A percentile compares a stretch with the other conserved stretches of the same genome.
Evolutionary conservation across 2,113 vertebrate species (phyloP).

Genomic region (Dendropsophus ebraccatus): DNA sequence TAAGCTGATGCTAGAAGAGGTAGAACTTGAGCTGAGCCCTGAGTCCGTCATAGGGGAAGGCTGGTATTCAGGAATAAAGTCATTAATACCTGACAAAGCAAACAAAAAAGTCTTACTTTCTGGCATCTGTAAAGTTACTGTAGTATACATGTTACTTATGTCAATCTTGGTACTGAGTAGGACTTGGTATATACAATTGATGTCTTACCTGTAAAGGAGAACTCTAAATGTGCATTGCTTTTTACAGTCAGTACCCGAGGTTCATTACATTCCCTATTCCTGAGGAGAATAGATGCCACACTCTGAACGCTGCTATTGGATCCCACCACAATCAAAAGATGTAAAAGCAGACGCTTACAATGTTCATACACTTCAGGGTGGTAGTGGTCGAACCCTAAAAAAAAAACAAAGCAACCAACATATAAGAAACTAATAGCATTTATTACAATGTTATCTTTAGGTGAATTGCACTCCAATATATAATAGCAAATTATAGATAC

Average conservation of each 20-base stretch:
- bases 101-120: background rate
- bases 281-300: conserved; percentile 90
- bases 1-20: conserved; percentile 96
- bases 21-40: conserved; percentile 97
- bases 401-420: background rate
- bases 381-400: conserved; percentile 94
- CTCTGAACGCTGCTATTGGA: conserved; percentile 87
- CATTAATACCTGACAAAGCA: conserved; percentile 81
- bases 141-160: background rate
- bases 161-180: background rate
- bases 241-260: conserved; percentile 92
- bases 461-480: no score
- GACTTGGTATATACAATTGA: no score
- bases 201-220: conserved; percentile 87
- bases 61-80: conserved; percentile 91
- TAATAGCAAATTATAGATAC: no score
- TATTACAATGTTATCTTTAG: background rate
- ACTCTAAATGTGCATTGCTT: conserved; percentile 81
- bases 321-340: conserved; percentile 91
- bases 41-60: conserved; percentile 98
- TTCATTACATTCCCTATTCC: conserved; percentile 94
- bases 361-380: conserved; percentile 98
- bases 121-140: background rate
- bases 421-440: background rate
- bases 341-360: conserved; percentile 93